Percentiles rank a stretch among this genome's conserved stretches.
These are phyloP conservation scores for Drosophila ogumai DNA, from an alignment of 1,140 invertebrate genomes.

Conservation along the genomic window DNA sequence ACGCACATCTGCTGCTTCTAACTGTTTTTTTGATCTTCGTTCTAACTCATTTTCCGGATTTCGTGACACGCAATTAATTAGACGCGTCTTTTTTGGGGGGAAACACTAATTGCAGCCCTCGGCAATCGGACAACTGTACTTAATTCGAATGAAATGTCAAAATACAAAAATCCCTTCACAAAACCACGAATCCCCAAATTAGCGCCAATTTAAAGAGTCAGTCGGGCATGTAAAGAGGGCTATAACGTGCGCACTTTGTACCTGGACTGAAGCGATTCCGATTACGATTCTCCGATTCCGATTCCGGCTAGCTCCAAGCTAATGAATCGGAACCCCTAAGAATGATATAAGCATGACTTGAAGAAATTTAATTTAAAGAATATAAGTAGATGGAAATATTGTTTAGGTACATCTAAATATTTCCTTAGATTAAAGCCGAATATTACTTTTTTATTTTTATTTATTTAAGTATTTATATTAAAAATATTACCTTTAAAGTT, in stretches of 20 bases:
- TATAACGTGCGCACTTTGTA: constrained; percentile 47
- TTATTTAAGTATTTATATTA: no score
- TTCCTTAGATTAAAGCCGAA: no score
- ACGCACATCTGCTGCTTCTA: constrained; percentile 15
- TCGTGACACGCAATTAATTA: constrained; percentile 47
- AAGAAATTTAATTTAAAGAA: neutral
- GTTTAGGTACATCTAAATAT: neutral
- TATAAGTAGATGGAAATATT: no score
- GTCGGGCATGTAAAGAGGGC: constrained; percentile 43
- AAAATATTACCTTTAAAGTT: no score
- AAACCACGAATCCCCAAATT: constrained; percentile 13
- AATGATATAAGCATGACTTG: constrained; percentile 33
- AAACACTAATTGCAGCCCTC: constrained; percentile 24
- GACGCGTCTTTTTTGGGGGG: constrained; percentile 13
- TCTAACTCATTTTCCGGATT: neutral
- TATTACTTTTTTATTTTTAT: no score
- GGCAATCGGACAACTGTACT: constrained; percentile 30
- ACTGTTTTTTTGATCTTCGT: constrained; percentile 15
- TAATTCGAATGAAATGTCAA: constrained; percentile 48
- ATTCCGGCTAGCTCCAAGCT: constrained; percentile 3
- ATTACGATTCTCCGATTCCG: constrained; percentile 10
- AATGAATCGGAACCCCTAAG: constrained; percentile 40
- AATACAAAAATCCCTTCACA: constrained; percentile 12
- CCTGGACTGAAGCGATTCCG: constrained; percentile 27
- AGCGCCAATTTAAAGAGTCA: constrained; percentile 41